phyloP scores from a whole-genome alignment of 2,113 vertebrate species.

The Strix uralensis region DNA sequence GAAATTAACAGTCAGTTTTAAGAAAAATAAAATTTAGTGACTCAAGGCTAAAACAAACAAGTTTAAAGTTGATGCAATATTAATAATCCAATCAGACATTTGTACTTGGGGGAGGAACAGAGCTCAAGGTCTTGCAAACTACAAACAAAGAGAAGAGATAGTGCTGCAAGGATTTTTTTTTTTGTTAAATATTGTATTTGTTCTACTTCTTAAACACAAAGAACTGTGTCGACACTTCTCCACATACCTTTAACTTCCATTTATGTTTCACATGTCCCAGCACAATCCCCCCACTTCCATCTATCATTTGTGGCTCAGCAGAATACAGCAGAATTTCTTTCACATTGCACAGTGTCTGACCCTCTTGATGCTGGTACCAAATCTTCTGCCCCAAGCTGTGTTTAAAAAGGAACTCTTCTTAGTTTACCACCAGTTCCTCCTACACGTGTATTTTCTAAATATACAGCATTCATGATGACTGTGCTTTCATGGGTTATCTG shows the following conservation, averaged over 20 bases:
- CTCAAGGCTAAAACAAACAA: conserved; percentile 48
- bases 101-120: conserved; percentile 63
- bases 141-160: conserved; percentile 47
- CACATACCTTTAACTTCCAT: background rate
- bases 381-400: background rate
- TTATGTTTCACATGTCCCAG: background rate
- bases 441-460: background rate
- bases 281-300: background rate
- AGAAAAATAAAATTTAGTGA: conserved; percentile 40
- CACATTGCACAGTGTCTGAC: background rate
- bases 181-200: background rate
- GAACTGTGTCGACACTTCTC: background rate
- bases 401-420: background rate
- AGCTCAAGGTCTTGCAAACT: conserved; percentile 61
- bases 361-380: background rate
- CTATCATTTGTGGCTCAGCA: background rate
- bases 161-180: background rate
- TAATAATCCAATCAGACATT: conserved; percentile 68
- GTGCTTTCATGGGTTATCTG: background rate
- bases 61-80: conserved; percentile 64
- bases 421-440: background rate
- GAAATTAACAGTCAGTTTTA: conserved; percentile 1
- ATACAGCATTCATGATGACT: background rate
- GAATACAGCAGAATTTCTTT: background rate
- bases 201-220: background rate